Percentiles rank a stretch among this genome's conserved stretches.
Evolutionary conservation across 2,797 vertebrate species (phyloP).

Genomic region (Parambassis ranga): DNA sequence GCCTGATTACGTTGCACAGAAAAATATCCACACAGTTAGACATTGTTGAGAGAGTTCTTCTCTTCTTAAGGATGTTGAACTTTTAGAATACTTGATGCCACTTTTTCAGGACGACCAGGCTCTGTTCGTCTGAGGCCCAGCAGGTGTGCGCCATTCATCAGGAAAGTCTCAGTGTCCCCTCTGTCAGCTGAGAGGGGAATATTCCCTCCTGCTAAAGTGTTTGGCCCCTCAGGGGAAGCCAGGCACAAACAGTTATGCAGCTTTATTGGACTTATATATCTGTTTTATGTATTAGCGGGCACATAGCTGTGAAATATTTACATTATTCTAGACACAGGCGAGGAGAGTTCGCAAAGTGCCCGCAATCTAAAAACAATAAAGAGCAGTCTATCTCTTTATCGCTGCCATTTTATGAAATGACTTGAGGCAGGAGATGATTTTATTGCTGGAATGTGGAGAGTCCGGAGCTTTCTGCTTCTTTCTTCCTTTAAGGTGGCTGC

Average conservation of each 20-base stretch:
- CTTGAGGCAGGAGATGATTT: slow-evolving; percentile 84
- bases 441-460: slow-evolving; percentile 77
- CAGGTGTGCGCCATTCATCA: slow-evolving; percentile 66
- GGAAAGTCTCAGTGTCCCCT: slow-evolving; percentile 54
- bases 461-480: slow-evolving; percentile 73
- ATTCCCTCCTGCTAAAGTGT: slow-evolving; percentile 71
- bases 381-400: slow-evolving; percentile 83
- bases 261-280: slow-evolving; percentile 85
- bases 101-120: slow-evolving; percentile 16
- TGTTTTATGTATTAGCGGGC: slow-evolving; percentile 81
- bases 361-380: slow-evolving; percentile 86
- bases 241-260: slow-evolving; percentile 77
- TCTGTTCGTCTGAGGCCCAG: slow-evolving; percentile 23
- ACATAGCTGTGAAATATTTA: slow-evolving; percentile 83
- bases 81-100: slow-evolving; percentile 15
- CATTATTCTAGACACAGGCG: slow-evolving; percentile 81
- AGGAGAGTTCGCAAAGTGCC: slow-evolving; percentile 79
- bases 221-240: slow-evolving; percentile 69
- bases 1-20: neutral
- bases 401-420: slow-evolving; percentile 84
- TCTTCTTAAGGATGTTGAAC: slow-evolving; percentile 3
- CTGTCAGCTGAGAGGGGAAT: slow-evolving; percentile 67
- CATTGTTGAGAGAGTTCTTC: slow-evolving; percentile 1
- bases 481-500: slow-evolving; percentile 74
- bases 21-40: slow-evolving; percentile 1